Base-by-base conservation (phyloP, 2,113 vertebrate genomes). In the Gambusia affinis region DNA sequence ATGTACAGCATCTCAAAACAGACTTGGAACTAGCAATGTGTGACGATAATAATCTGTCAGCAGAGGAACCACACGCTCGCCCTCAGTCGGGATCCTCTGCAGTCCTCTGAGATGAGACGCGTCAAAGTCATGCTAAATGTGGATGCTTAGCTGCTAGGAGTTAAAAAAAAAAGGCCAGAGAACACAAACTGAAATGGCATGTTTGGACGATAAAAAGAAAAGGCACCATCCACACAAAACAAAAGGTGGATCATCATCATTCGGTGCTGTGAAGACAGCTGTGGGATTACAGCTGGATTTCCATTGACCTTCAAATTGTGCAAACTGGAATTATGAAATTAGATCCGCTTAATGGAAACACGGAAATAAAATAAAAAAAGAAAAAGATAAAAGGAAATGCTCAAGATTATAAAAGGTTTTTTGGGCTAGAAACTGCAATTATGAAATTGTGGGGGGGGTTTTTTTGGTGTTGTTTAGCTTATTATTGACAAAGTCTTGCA, bases 1-100 rank as follows among this genome's bases (percentile, higher is more conserved):
- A 95, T 95, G 91, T 96, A 96, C 94, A 96, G 93, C 91, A 92
- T 95, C 90, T 93, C 88, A 93, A 94, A 93, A 73, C 87, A 78
- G 47, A 75, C n/a, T 24, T 22, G 4, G 33, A 81, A 85, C 62
- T 78, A 84, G 73, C 80, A 72, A 89, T 70, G 85, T 31, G 81
- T 72, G 83, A 85, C 31, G 54, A 76, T 54, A 67, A 37, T 71
- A 67, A 37, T 47, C 44, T 47, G 44, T 47, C 17, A 76, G 60
- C 82, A 78, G 54, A 78, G 63, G 78, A 74, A 84, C 81, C 72
- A 42, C 60, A 62, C 67, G 57, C 64, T 27, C 47, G 54, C 78
- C 63, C 75, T 84, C 67, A 33, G 14, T 61, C 64, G 51, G 63
- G 69, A 81, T 42, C 60, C 67, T 81, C 81, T 83, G 84, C 76